Conservation (phyloP, 2,113 vertebrate genomes). For the Leiothrix lutea region DNA sequence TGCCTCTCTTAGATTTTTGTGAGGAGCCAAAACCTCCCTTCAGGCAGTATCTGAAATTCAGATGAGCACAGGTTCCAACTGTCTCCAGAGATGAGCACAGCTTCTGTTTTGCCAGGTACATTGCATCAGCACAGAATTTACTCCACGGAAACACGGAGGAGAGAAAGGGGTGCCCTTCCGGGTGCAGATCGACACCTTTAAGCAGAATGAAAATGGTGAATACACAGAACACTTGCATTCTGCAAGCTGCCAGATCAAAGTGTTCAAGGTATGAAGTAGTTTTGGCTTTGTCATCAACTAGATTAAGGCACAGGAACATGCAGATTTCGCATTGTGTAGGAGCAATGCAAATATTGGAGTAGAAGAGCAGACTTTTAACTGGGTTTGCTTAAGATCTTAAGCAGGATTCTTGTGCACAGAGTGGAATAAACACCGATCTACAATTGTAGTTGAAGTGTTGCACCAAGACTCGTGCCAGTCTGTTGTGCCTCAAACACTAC, state of each 20-base stretch:
- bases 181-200: conserved; percentile 92
- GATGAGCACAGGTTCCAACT: not conserved
- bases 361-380: not conserved
- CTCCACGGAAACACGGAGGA: conserved; percentile 91
- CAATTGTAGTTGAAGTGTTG: not conserved
- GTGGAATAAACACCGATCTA: not conserved
- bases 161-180: conserved; percentile 95
- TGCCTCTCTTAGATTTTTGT: not conserved
- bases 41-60: not conserved
- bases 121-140: conserved; percentile 97
- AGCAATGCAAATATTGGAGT: not conserved
- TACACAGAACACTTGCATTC: conserved; percentile 89
- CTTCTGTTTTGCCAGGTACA: conserved; percentile 81
- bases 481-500: not conserved
- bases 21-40: not conserved
- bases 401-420: not conserved
- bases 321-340: not conserved
- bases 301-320: not conserved
- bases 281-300: not conserved
- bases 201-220: conserved; percentile 84
- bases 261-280: conserved; percentile 87
- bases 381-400: not conserved
- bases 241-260: conserved; percentile 95
- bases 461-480: not conserved
- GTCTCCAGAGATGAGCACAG: conserved; percentile 15